phyloP scores from a whole-genome alignment of 2,888 invertebrate species.

The Xestia c-nigrum region DNA sequence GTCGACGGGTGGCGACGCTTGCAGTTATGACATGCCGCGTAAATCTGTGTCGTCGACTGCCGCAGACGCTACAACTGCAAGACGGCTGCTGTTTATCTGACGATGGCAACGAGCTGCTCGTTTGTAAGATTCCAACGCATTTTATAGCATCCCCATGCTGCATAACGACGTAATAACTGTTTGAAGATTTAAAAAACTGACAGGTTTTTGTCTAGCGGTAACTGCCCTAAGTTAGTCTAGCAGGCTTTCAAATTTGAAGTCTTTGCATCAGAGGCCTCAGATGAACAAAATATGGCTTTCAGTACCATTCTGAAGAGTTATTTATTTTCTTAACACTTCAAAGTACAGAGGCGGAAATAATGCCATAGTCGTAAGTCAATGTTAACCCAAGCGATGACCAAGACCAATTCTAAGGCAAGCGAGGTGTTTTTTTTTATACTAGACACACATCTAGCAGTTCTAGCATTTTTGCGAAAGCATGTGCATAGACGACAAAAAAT shows the following conservation, averaged over 20 bases:
- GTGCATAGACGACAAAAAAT: no score
- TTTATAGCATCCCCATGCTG: background rate
- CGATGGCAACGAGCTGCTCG: no score
- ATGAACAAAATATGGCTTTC: background rate
- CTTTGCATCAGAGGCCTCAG: background rate
- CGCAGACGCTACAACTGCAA: no score
- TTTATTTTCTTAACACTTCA: background rate
- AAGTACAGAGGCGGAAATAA: no score
- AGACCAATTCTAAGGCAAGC: background rate
- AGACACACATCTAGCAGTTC: background rate
- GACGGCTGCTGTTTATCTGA: no score
- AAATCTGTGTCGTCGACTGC: no score
- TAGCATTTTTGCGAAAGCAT: slow-evolving; percentile 1
- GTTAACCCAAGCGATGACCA: background rate
- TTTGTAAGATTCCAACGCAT: background rate
- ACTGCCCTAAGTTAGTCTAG: background rate
- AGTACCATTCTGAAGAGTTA: background rate
- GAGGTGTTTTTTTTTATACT: background rate
- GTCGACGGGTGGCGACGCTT: no score
- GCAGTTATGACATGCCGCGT: no score
- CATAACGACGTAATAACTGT: background rate
- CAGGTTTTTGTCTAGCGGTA: background rate
- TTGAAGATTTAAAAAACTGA: no score
- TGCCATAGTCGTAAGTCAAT: background rate
- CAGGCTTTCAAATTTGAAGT: background rate